These are phyloP conservation scores for Zoanthus gigantus DNA, from an alignment of 92 coral and sea anemone species.

Conservation along the genomic window DNA sequence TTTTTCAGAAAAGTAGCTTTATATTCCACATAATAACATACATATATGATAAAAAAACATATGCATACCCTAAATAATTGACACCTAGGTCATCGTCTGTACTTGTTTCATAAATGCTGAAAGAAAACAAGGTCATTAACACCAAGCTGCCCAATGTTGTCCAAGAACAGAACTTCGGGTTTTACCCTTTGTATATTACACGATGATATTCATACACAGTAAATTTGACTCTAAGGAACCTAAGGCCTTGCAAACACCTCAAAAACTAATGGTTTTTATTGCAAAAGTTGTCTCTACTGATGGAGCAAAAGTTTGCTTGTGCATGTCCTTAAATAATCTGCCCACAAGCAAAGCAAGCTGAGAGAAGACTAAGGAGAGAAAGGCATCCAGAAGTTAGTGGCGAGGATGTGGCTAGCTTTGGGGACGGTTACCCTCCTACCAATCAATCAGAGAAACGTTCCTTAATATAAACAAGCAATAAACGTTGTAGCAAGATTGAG, in stretches of 20 bases:
- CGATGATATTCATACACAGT: slow-evolving; percentile 38
- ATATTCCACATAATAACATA: slow-evolving; percentile 14
- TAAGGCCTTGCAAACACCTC: neutral
- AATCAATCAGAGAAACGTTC: neutral
- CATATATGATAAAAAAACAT: neutral
- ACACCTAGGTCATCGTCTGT: slow-evolving; percentile 3
- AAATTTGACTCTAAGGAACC: slow-evolving; percentile 39
- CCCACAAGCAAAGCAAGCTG: neutral
- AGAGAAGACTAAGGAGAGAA: neutral
- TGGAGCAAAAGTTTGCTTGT: neutral
- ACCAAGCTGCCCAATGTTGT: slow-evolving; percentile 16
- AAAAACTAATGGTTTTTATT: neutral
- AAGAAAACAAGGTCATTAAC: slow-evolving; percentile 1
- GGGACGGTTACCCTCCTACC: neutral
- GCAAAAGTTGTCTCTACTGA: neutral
- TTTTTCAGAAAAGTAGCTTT: slow-evolving; percentile 20
- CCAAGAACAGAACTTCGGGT: slow-evolving; percentile 36
- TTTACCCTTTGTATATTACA: slow-evolving; percentile 35
- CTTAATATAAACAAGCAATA: neutral
- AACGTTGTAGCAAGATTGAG: slow-evolving; percentile 23
- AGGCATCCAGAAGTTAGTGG: neutral
- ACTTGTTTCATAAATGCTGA: slow-evolving; percentile 32
- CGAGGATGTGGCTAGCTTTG: neutral
- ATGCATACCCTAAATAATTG: slow-evolving; percentile 45
- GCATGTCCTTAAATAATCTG: neutral